Conservation (phyloP, 2,888 invertebrate genomes). For the Phyto melanocephala region DNA sequence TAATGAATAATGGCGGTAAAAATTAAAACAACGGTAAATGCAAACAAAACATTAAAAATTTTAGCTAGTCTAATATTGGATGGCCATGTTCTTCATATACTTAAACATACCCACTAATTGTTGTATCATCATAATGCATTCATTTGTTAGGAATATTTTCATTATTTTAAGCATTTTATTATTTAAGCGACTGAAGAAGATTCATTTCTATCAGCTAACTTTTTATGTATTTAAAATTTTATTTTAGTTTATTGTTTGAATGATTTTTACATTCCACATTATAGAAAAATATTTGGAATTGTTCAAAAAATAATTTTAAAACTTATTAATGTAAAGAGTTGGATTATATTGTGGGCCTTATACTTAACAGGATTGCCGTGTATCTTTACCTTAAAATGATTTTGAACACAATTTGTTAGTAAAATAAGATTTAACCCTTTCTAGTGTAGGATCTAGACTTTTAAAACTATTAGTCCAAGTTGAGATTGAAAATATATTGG, state of each 20-base stretch:
- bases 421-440: no score
- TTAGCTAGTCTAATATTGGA: no score
- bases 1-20: background rate
- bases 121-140: slow-evolving; percentile 26
- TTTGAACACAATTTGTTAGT: no score
- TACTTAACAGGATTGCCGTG: no score
- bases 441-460: no score
- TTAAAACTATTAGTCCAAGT: no score
- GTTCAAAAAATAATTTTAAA: no score
- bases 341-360: no score
- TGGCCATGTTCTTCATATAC: background rate
- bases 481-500: no score
- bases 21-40: background rate
- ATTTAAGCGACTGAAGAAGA: background rate
- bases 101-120: slow-evolving; percentile 44
- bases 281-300: no score
- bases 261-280: background rate
- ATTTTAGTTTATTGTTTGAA: background rate
- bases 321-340: no score
- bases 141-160: slow-evolving; percentile 38
- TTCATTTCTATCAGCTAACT: background rate
- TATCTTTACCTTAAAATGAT: no score
- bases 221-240: background rate
- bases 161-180: slow-evolving; percentile 29
- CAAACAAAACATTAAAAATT: background rate